phyloP scores from a whole-genome alignment of 2,797 vertebrate species.

The Prunella strophiata region DNA sequence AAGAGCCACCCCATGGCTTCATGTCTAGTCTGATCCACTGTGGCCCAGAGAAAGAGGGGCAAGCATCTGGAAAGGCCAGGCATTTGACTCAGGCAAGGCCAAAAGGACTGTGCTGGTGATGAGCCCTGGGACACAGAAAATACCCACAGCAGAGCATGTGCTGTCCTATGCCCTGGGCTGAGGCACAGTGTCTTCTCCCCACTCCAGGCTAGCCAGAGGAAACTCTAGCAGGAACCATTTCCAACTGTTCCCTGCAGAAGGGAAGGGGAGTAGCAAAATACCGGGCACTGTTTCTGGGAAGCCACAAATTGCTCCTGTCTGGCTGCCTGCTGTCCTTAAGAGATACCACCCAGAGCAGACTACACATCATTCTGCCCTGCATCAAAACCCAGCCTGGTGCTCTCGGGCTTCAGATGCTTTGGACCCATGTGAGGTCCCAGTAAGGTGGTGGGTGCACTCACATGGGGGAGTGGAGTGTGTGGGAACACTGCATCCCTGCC shows the following conservation, averaged over 20 bases:
- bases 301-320: background rate
- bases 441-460: background rate
- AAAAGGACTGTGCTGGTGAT: background rate
- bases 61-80: background rate
- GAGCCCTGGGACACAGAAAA: background rate
- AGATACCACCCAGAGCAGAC: background rate
- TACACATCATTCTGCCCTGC: background rate
- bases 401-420: background rate
- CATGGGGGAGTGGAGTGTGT: background rate
- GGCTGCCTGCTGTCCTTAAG: background rate
- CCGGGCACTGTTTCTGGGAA: background rate
- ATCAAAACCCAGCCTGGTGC: background rate
- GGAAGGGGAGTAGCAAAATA: background rate
- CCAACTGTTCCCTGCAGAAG: background rate
- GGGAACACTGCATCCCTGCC: background rate
- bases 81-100: background rate
- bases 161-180: background rate
- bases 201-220: background rate
- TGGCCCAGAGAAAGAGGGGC: background rate
- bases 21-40: background rate
- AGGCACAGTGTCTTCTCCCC: background rate
- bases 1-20: background rate
- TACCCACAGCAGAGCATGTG: accelerated
- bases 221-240: background rate
- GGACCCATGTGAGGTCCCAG: background rate